Evolutionary conservation across 2,888 invertebrate species (phyloP).

Genomic region (Parnassius apollo): DNA sequence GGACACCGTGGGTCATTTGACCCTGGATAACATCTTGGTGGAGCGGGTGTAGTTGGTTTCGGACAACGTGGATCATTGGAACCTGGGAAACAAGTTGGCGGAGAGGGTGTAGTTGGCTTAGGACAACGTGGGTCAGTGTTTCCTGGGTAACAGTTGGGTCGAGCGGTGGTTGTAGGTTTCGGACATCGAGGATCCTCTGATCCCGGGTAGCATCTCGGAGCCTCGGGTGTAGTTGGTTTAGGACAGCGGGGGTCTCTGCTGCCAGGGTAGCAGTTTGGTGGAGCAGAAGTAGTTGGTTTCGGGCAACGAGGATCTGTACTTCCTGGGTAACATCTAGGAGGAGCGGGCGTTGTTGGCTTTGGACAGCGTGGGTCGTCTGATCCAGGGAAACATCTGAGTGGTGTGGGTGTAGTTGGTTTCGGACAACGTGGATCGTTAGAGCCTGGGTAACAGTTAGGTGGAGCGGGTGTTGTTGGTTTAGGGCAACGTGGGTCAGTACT

Average conservation of each 20-base stretch:
- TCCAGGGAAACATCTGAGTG: conserved; percentile 31
- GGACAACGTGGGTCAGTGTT: conserved; percentile 40
- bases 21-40: conserved; percentile 33
- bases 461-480: conserved; percentile 40
- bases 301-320: conserved; percentile 37
- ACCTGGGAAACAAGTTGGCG: conserved; percentile 40
- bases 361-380: conserved; percentile 39
- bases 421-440: conserved; percentile 46
- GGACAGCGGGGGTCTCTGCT: conserved; percentile 26
- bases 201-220: conserved; percentile 40
- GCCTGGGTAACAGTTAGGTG: conserved; percentile 44
- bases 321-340: conserved; percentile 35
- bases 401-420: conserved; percentile 33
- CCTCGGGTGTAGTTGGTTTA: conserved; percentile 34
- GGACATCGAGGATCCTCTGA: conserved; percentile 38
- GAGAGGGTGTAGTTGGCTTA: conserved; percentile 37
- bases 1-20: conserved; percentile 38
- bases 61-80: conserved; percentile 41
- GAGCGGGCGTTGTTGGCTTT: conserved; percentile 38
- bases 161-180: conserved; percentile 37
- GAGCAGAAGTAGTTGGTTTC: conserved; percentile 39
- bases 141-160: conserved; percentile 36
- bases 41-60: conserved; percentile 31
- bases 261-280: conserved; percentile 35
- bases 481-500: conserved; percentile 53